Conservation (phyloP, 2,113 vertebrate species). For the Piaya cayana region DNA sequence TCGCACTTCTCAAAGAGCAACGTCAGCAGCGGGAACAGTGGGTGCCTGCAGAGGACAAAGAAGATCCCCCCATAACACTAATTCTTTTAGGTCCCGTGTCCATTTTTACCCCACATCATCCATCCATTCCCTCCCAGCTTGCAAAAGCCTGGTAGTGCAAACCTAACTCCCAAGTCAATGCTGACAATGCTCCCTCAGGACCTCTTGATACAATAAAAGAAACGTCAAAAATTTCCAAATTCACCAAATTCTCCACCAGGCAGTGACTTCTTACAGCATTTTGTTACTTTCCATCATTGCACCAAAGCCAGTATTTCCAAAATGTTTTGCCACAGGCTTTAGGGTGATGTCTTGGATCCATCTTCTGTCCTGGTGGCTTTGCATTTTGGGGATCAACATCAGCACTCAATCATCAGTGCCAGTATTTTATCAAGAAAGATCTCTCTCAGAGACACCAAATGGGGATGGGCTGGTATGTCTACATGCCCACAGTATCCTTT, state of each 20-base stretch:
- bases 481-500: accelerated
- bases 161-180: background rate
- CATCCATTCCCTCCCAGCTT: background rate
- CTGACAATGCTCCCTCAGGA: background rate
- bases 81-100: background rate
- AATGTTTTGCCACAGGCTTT: background rate
- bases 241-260: background rate
- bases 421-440: background rate
- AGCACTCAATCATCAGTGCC: accelerated
- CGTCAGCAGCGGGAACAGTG: slow-evolving; percentile 93
- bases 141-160: background rate
- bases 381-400: background rate
- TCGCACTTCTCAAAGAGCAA: slow-evolving; percentile 98
- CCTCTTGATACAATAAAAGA: background rate
- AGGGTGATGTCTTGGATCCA: background rate
- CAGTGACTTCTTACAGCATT: background rate
- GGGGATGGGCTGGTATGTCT: background rate
- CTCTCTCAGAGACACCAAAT: background rate
- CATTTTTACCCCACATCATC: background rate
- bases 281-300: background rate
- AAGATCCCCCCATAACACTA: accelerated
- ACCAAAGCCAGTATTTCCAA: background rate
- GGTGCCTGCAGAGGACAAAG: slow-evolving; percentile 82
- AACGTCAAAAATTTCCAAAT: background rate
- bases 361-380: background rate